Base-by-base conservation (phyloP, 2,888 invertebrate species). In the Eustalomyia histrio region DNA sequence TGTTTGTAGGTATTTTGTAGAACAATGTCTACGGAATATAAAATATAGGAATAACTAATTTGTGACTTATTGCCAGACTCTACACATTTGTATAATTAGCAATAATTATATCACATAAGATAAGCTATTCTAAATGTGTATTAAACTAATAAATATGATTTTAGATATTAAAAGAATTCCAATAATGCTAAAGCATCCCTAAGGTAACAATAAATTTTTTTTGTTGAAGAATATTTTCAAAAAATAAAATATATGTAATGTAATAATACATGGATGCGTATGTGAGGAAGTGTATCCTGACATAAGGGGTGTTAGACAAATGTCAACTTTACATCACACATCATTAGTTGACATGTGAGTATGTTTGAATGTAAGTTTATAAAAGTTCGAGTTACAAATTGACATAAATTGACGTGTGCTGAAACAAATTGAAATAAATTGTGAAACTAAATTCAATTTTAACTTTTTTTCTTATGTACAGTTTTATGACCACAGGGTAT, bases 321-420 rank as follows among this genome's bases (percentile, higher is more conserved):
- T 78, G 81, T 78, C 81, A 81, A 81, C 78, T 81, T 81, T 81
- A 75, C 81, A 81, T 81, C 81, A 81, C 81, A 81, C 81, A 81
- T 81, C 78, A 81, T 81, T 81, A 78, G 74, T 68, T 72, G 76
- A 57, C 57, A 73, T 72, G 69, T 69, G 61, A 63, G 60, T 61
- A 43, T 18, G 60, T 43, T 12, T 55, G 24, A 16, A 58, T 35
- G 60, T 50, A 17, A 35, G 72, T 33, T 52, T 53, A n/a, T 76
- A 72, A 81, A 78, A 76, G 74, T 69, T 81, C 78, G 81, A 57
- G 74, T 81, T 81, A 81, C 78, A 81, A 81, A 81, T 81, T 81
- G 81, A 81, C 81, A 78, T 71, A 81, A 81, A 81, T 78, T 81
- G 81, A 78, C 78, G 74, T 78, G 78, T 78, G 78, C 74, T 78